Evolutionary conservation across 2,113 vertebrate genomes (phyloP).

Genomic region (Limnothrissa miodon): DNA sequence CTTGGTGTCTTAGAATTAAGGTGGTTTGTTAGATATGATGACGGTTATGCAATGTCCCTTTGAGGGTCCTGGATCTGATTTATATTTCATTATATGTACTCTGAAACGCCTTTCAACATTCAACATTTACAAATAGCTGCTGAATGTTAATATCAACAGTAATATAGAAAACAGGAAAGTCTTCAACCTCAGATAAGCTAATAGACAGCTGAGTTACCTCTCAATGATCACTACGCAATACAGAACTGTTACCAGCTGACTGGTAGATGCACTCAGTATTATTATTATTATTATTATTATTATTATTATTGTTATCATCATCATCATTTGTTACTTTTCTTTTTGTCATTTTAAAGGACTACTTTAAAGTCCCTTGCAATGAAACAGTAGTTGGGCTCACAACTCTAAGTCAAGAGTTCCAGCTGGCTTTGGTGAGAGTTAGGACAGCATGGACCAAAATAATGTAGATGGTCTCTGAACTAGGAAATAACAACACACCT

Average conservation of each 20-base stretch:
- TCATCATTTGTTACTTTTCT: slow-evolving; percentile 35
- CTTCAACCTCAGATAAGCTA: slow-evolving; percentile 74
- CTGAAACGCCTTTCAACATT: slow-evolving; percentile 26
- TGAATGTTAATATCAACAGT: slow-evolving; percentile 46
- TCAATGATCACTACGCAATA: slow-evolving; percentile 73
- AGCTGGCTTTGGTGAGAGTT: background rate
- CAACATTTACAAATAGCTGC: slow-evolving; percentile 47
- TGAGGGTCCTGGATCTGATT: background rate
- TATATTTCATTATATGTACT: background rate
- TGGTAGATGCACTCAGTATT: slow-evolving; percentile 59
- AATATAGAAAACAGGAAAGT: slow-evolving; percentile 46
- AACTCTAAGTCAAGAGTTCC: background rate
- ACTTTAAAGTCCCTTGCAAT: slow-evolving; percentile 21
- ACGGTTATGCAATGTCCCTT: background rate
- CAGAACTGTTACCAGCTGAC: slow-evolving; percentile 55
- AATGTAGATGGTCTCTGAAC: background rate
- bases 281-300: slow-evolving; percentile 48
- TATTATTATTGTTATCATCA: slow-evolving; percentile 27
- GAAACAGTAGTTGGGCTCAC: background rate
- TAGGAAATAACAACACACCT: background rate
- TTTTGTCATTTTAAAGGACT: slow-evolving; percentile 13
- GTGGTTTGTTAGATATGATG: background rate
- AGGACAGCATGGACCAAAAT: background rate
- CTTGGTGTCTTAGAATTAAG: slow-evolving; percentile 1
- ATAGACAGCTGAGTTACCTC: slow-evolving; percentile 74